These are phyloP conservation scores for Loxodonta africana DNA, from an alignment of 2,113 vertebrate genomes.

Conservation along the genomic window DNA sequence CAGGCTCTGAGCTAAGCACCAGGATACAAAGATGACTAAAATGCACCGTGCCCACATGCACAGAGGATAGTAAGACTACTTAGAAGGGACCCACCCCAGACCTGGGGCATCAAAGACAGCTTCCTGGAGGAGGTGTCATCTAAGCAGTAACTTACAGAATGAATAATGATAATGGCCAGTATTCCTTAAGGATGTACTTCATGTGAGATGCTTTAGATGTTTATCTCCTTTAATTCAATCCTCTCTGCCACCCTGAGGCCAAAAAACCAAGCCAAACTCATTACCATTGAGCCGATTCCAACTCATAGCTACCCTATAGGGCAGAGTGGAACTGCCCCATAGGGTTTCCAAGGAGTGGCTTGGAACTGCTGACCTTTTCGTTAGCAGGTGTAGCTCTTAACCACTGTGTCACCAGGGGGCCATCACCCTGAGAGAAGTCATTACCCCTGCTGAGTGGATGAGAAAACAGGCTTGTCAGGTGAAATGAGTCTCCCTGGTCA, in stretches of 20 bases:
- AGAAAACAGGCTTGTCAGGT: not conserved
- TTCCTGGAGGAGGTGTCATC: not conserved
- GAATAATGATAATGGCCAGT: not conserved
- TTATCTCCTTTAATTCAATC: not conserved
- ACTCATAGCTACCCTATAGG: too few relatives aligned
- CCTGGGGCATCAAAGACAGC: not conserved
- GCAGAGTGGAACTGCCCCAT: too few relatives aligned
- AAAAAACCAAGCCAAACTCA: too few relatives aligned
- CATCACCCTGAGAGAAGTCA: not conserved
- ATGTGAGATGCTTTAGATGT: not conserved
- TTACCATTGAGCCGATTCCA: too few relatives aligned
- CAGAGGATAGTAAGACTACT: not conserved
- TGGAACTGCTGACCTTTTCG: too few relatives aligned
- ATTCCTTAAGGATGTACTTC: not conserved
- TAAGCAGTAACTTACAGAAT: not conserved
- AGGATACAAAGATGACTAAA: not conserved
- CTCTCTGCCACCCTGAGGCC: not conserved
- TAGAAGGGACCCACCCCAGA: not conserved
- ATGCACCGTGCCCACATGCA: not conserved
- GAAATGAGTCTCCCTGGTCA: not conserved
- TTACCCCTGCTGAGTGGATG: not conserved
- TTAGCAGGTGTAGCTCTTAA: not conserved
- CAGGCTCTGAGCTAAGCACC: not conserved
- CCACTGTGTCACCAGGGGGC: too few relatives aligned
- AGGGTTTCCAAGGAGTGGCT: too few relatives aligned